phyloP scores from a whole-genome alignment of 2,888 invertebrate genomes.

The Dicranocentrus wangi region DNA sequence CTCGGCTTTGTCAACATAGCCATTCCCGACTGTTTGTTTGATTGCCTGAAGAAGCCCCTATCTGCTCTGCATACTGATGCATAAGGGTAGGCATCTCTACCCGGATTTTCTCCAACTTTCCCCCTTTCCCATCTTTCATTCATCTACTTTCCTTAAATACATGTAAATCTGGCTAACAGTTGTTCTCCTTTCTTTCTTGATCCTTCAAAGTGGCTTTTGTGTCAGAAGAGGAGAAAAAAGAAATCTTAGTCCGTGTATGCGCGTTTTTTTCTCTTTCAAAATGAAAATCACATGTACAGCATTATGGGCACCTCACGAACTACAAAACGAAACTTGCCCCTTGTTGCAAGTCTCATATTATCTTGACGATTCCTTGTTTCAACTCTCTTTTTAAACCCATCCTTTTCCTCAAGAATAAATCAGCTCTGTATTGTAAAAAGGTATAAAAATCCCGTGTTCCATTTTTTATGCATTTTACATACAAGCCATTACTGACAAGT shows the following conservation, averaged over 20 bases:
- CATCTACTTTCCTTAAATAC: constrained; percentile 56
- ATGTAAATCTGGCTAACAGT: constrained; percentile 58
- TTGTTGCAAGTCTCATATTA: too few species aligned
- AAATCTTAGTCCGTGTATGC: background rate
- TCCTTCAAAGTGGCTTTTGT: constrained; percentile 56
- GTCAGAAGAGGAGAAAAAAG: constrained; percentile 53
- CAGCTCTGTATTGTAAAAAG: background rate
- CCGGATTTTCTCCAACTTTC: constrained; percentile 30
- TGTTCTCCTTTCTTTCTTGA: constrained; percentile 46
- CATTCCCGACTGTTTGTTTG: constrained; percentile 38
- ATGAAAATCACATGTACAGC: too few species aligned
- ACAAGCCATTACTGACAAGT: background rate
- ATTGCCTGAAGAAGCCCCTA: constrained; percentile 29
- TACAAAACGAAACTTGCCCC: too few species aligned
- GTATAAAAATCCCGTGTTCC: background rate
- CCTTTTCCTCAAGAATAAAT: background rate
- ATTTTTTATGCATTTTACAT: background rate
- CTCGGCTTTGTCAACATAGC: constrained; percentile 51
- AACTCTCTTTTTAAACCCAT: too few species aligned
- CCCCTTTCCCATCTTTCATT: constrained; percentile 33
- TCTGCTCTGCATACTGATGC: constrained; percentile 56
- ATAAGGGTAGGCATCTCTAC: background rate
- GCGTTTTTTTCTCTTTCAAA: too few species aligned
- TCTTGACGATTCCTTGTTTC: too few species aligned
- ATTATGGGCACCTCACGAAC: too few species aligned